Percentiles rank a stretch among this genome's conserved stretches.
These are phyloP conservation scores for Megathymus violae DNA, from an alignment of 1,140 invertebrate species.

Conservation along the genomic window DNA sequence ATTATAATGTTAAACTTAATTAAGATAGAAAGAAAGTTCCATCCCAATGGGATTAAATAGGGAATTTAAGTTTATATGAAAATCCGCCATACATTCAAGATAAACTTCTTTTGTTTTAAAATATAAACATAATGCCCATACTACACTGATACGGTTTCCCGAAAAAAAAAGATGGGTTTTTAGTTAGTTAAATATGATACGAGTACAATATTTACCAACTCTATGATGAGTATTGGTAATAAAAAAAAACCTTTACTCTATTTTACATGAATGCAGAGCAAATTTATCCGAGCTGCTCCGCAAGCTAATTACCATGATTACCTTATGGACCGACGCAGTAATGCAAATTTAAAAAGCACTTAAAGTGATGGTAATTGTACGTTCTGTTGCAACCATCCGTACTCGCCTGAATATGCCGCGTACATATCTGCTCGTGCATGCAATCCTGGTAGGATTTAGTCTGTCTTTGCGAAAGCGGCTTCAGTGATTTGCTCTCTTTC, in stretches of 20 bases:
- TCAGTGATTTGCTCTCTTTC: conserved; percentile 41
- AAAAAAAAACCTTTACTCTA: neutral
- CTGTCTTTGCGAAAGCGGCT: conserved; percentile 48
- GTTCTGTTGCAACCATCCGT: conserved; percentile 40
- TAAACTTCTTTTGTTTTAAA: too few species aligned
- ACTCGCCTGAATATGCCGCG: conserved; percentile 44
- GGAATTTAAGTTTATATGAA: too few species aligned
- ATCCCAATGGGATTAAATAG: too few species aligned
- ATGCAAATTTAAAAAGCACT: conserved; percentile 59
- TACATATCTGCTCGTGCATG: conserved; percentile 48
- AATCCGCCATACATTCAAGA: too few species aligned
- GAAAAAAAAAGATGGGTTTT: too few species aligned
- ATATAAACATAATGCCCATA: too few species aligned
- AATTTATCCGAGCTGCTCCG: conserved; percentile 35
- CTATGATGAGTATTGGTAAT: neutral
- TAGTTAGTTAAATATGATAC: neutral
- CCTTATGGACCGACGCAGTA: conserved; percentile 37
- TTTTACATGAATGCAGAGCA: conserved; percentile 6
- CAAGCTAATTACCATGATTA: conserved; percentile 46
- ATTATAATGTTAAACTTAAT: too few species aligned
- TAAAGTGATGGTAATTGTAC: conserved; percentile 50
- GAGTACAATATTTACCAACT: neutral
- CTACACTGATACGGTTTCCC: neutral
- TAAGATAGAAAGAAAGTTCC: too few species aligned
- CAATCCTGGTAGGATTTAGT: conserved; percentile 50